A percentile compares a stretch with the other conserved stretches of the same genome.
phyloP scores from a whole-genome alignment of 1,140 invertebrate genomes.

The Schmidtea mediterranea region DNA sequence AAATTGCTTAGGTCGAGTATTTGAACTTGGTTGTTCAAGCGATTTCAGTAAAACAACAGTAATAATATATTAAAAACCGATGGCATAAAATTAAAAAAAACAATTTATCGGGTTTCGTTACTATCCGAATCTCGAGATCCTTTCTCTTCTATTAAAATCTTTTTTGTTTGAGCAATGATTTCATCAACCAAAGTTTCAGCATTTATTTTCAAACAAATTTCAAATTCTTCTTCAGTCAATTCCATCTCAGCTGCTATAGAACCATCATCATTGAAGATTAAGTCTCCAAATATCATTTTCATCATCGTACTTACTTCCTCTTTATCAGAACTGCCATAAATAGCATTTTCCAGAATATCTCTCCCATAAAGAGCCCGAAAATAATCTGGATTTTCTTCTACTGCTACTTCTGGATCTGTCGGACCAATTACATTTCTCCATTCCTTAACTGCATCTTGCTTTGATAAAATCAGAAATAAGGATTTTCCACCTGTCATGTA shows the following conservation, averaged over 20 bases:
- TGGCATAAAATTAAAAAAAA: no score
- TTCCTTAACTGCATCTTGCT: slow-evolving; percentile 18
- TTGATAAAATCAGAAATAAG: slow-evolving; percentile 19
- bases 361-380: slow-evolving; percentile 19
- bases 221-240: neutral
- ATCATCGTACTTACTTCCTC: slow-evolving; percentile 16
- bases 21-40: no score
- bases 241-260: neutral
- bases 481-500: slow-evolving; percentile 22
- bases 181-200: no score
- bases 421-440: slow-evolving; percentile 16
- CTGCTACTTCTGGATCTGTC: neutral
- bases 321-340: slow-evolving; percentile 17
- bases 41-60: no score
- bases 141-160: no score
- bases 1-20: no score
- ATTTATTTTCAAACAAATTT: no score
- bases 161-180: no score
- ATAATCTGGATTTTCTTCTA: neutral
- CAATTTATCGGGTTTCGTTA: no score
- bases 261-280: slow-evolving; percentile 19
- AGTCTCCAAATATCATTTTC: slow-evolving; percentile 19
- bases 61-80: no score
- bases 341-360: slow-evolving; percentile 18
- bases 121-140: no score